A percentile compares a stretch with the other conserved stretches of the same genome.
Conservation (phyloP, 2,888 invertebrate species). For the Tridacna gigas region DNA sequence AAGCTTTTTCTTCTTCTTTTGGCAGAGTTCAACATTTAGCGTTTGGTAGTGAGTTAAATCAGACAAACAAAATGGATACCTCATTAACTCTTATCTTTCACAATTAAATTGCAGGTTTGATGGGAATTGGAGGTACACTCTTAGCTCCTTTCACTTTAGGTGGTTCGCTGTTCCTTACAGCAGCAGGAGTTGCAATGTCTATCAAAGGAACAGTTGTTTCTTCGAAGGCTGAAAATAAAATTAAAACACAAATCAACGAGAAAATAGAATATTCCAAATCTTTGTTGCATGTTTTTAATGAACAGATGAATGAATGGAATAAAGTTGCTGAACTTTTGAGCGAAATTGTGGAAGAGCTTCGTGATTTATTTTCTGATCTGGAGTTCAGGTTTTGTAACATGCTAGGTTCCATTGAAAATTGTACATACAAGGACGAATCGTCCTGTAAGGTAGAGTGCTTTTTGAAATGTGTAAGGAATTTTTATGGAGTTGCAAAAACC, state of each 20-base stretch:
- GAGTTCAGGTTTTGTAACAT: conserved; percentile 4
- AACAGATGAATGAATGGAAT: neutral
- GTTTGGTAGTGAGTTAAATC: too few species aligned
- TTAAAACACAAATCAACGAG: neutral
- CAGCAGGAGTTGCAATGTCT: neutral
- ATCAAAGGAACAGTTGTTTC: neutral
- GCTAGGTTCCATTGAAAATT: conserved; percentile 4
- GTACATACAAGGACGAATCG: neutral
- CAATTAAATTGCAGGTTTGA: neutral
- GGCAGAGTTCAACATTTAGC: too few species aligned
- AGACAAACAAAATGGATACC: too few species aligned
- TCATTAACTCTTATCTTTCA: too few species aligned
- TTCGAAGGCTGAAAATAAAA: neutral
- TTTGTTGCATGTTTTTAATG: neutral
- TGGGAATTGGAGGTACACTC: neutral
- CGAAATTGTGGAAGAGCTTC: conserved; percentile 7
- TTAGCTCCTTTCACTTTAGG: neutral
- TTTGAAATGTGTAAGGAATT: conserved; percentile 4
- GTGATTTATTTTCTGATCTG: conserved; percentile 3
- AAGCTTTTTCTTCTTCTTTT: too few species aligned
- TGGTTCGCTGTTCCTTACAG: neutral
- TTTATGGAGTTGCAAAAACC: conserved; percentile 12
- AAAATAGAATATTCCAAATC: neutral
- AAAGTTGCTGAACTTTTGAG: neutral
- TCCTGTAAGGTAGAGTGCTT: neutral